phyloP scores from a whole-genome alignment of 2,888 invertebrate species.

The Spodoptera exigua region DNA sequence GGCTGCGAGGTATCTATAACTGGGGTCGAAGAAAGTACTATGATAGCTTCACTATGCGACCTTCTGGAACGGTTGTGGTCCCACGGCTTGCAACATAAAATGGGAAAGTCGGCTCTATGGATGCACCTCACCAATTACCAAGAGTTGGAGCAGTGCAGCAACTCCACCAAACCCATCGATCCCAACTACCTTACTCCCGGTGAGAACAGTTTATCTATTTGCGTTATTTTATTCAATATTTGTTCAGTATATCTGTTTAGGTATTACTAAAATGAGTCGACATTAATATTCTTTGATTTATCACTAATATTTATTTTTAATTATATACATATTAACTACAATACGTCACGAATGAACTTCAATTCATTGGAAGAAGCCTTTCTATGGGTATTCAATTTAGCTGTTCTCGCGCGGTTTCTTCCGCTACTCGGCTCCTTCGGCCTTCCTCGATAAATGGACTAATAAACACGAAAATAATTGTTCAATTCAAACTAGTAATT shows the following conservation, averaged over 20 bases:
- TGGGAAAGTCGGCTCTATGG: constrained; percentile 99
- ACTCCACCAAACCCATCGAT: constrained; percentile 86
- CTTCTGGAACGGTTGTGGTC: constrained; percentile 99
- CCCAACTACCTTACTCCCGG: constrained; percentile 88
- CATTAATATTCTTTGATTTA: no score
- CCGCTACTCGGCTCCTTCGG: no score
- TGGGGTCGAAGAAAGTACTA: constrained; percentile 98
- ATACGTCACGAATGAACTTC: background rate
- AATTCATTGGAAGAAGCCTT: no score
- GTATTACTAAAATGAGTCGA: no score
- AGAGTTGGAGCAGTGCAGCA: constrained; percentile 92
- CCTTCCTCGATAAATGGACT: no score
- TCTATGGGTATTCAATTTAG: no score
- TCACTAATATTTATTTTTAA: no score
- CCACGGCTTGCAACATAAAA: constrained; percentile 98
- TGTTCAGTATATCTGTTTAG: background rate
- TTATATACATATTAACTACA: no score
- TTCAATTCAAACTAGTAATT: no score
- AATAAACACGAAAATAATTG: no score
- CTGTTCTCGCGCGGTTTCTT: no score
- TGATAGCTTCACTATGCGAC: constrained; percentile 99
- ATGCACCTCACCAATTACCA: constrained; percentile 97
- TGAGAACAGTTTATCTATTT: constrained; percentile 58
- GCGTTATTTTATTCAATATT: background rate
- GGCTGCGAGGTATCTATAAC: constrained; percentile 92